Evolutionary conservation across 2,888 invertebrate genomes (phyloP).

Genomic region (Melanophora roralis): DNA sequence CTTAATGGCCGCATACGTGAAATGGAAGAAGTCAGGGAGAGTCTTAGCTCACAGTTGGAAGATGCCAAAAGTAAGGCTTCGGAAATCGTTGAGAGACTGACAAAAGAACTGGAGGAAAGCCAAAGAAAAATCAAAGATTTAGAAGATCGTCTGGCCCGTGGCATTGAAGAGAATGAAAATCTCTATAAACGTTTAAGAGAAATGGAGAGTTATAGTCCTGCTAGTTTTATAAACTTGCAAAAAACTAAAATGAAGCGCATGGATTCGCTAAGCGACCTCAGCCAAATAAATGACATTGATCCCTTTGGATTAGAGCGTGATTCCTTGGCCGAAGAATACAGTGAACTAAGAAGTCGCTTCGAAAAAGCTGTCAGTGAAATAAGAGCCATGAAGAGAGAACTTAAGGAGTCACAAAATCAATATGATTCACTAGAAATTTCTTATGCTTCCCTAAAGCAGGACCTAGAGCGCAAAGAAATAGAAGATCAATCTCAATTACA

Average conservation of each 20-base stretch:
- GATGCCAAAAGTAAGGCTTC: slow-evolving; percentile 84
- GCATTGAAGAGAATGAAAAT: slow-evolving; percentile 87
- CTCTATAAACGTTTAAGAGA: slow-evolving; percentile 85
- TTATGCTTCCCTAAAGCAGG: slow-evolving; percentile 86
- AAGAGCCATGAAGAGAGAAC: slow-evolving; percentile 87
- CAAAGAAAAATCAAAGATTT: slow-evolving; percentile 79
- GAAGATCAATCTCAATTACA: slow-evolving; percentile 85
- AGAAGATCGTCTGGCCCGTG: slow-evolving; percentile 80
- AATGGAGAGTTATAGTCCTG: slow-evolving; percentile 80
- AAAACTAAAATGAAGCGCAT: slow-evolving; percentile 79
- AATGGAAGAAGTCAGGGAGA: slow-evolving; percentile 83
- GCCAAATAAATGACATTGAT: slow-evolving; percentile 87
- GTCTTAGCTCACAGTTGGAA: slow-evolving; percentile 80
- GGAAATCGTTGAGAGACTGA: slow-evolving; percentile 83
- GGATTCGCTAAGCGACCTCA: slow-evolving; percentile 88
- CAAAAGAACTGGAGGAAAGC: slow-evolving; percentile 83
- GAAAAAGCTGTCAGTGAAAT: slow-evolving; percentile 91
- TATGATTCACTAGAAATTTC: slow-evolving; percentile 88
- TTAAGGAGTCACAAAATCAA: slow-evolving; percentile 87
- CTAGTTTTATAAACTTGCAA: slow-evolving; percentile 74
- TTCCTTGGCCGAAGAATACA: slow-evolving; percentile 87
- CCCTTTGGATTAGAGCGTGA: slow-evolving; percentile 85
- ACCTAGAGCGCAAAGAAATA: slow-evolving; percentile 82
- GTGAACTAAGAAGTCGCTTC: slow-evolving; percentile 86
- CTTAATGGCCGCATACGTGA: slow-evolving; percentile 84